phyloP scores from a whole-genome alignment of 2,888 invertebrate species.

The Cyaniris semiargus region DNA sequence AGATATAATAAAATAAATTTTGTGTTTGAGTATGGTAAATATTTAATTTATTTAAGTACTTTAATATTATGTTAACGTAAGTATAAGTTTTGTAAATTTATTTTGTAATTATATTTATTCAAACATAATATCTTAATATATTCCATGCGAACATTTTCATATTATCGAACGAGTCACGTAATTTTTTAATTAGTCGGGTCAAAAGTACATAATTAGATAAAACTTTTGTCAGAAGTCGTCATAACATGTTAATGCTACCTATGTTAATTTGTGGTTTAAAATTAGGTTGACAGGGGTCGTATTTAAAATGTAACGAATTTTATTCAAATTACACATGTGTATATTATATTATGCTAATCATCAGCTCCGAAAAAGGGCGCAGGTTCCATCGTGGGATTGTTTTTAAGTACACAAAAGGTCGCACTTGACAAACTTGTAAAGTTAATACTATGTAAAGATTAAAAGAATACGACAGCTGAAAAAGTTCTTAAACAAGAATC shows the following conservation, averaged over 20 bases:
- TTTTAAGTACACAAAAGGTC: background rate
- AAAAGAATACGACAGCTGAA: no score
- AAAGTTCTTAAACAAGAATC: no score
- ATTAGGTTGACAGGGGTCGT: conserved; percentile 24
- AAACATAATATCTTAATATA: background rate
- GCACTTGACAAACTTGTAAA: background rate
- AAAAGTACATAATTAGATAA: conserved; percentile 4
- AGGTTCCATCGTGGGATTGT: background rate
- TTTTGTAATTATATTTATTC: background rate
- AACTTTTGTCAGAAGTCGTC: conserved; percentile 10
- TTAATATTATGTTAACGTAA: no score
- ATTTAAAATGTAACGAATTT: conserved; percentile 21
- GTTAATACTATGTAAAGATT: background rate
- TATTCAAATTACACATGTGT: conserved; percentile 21
- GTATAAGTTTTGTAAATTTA: background rate
- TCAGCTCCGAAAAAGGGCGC: background rate
- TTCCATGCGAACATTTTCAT: background rate
- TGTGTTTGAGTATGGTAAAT: background rate
- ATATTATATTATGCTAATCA: conserved; percentile 1
- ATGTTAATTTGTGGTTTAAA: conserved; percentile 22
- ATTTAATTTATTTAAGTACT: background rate
- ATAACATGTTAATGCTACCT: conserved; percentile 17
- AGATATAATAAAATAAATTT: background rate
- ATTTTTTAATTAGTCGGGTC: background rate
- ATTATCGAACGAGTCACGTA: background rate